phyloP scores from a whole-genome alignment of 2,888 invertebrate genomes.

The Odontomyia ornata region DNA sequence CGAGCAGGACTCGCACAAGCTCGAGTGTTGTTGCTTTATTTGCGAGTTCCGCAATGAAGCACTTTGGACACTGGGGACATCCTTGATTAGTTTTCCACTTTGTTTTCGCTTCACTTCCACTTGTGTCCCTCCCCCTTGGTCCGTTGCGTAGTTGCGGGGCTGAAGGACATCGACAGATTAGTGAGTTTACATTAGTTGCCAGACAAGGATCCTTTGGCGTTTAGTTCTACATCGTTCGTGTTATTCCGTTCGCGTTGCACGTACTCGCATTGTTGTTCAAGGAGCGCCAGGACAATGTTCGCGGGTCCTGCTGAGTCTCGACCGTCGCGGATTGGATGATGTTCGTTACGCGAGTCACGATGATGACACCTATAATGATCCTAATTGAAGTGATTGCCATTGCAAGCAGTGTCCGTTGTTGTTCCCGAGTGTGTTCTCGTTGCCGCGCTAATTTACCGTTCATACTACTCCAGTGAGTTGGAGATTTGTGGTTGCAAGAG shows the following conservation, averaged over 20 bases:
- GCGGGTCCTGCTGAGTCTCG: neutral
- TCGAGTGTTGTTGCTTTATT: neutral
- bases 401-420: slow-evolving; percentile 8
- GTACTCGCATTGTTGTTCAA: neutral
- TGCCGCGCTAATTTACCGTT: neutral
- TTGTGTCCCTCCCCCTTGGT: neutral
- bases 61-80: neutral
- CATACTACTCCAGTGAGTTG: neutral
- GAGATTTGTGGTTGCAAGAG: neutral
- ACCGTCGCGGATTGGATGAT: slow-evolving; percentile 6
- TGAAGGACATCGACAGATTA: slow-evolving; percentile 3
- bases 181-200: slow-evolving; percentile 1
- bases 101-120: neutral
- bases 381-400: neutral
- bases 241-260: neutral
- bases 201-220: slow-evolving; percentile 14
- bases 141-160: neutral
- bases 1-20: too few species aligned
- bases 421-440: slow-evolving; percentile 2
- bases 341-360: neutral
- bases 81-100: slow-evolving; percentile 28
- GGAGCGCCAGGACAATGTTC: slow-evolving; percentile 14
- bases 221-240: neutral
- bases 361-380: slow-evolving; percentile 6
- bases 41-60: neutral